A percentile compares a stretch with the other conserved stretches of the same genome.
Conservation (phyloP, 2,797 vertebrate species). For the Diceros bicornis region DNA sequence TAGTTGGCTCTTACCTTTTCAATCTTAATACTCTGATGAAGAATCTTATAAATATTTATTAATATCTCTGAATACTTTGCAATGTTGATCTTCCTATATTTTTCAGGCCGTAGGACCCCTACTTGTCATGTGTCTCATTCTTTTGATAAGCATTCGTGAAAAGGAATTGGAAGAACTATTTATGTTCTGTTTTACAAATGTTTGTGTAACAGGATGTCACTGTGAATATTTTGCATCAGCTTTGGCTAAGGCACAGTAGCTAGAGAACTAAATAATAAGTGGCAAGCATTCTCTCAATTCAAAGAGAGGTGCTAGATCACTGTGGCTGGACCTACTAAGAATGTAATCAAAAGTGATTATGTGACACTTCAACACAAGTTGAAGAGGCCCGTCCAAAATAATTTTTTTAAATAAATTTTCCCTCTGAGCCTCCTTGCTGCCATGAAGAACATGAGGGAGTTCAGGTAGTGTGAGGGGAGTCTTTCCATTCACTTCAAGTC, state of each 20-base stretch:
- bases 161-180: not conserved
- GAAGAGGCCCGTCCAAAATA: not conserved
- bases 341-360: not conserved
- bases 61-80: not conserved
- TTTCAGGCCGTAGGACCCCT: not conserved
- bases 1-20: not conserved
- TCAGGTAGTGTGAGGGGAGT: rapidly evolving
- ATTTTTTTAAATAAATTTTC: not conserved
- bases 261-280: not conserved
- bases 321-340: not conserved
- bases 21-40: not conserved
- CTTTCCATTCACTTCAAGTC: not conserved
- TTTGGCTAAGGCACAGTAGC: not conserved
- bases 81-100: not conserved
- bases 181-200: not conserved
- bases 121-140: not conserved
- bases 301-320: not conserved
- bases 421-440: not conserved
- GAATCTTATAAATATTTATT: not conserved
- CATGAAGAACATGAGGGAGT: not conserved
- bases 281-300: not conserved
- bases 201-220: not conserved
- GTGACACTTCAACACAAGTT: not conserved
- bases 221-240: not conserved
- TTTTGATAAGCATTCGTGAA: not conserved